A percentile compares a stretch with the other conserved stretches of the same genome.
phyloP scores from a whole-genome alignment of 2,797 vertebrate species.

The Simalia tracyae region DNA sequence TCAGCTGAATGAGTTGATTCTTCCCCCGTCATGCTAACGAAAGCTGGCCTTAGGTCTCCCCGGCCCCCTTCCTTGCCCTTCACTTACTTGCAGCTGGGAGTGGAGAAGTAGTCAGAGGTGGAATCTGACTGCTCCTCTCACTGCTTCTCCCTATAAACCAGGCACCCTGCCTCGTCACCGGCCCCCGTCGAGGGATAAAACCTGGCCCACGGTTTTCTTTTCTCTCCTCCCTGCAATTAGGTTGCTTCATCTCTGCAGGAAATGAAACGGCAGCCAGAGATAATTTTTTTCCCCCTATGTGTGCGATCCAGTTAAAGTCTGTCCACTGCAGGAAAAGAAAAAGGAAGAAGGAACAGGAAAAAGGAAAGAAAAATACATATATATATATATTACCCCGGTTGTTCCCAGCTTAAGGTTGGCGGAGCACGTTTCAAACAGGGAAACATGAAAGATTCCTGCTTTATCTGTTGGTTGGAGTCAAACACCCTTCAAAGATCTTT shows the following conservation, averaged over 20 bases:
- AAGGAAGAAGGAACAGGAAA: background rate
- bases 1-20: background rate
- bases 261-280: background rate
- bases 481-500: background rate
- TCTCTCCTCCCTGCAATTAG: background rate
- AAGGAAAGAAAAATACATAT: background rate
- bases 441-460: background rate
- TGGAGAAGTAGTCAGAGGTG: background rate
- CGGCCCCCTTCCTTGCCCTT: background rate
- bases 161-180: background rate
- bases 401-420: background rate
- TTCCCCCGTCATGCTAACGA: background rate
- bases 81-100: conserved; percentile 10
- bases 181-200: background rate
- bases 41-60: background rate
- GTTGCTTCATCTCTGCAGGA: conserved; percentile 5
- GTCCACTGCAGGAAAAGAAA: rapidly evolving
- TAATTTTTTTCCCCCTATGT: rapidly evolving
- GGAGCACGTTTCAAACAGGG: background rate
- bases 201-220: background rate
- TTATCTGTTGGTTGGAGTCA: background rate
- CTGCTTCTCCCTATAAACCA: conserved; percentile 9
- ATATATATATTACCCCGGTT: background rate
- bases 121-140: background rate
- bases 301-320: background rate